A percentile compares a stretch with the other conserved stretches of the same genome.
Conservation (phyloP, 2,888 invertebrate genomes). For the Drosophila kambysellisi region DNA sequence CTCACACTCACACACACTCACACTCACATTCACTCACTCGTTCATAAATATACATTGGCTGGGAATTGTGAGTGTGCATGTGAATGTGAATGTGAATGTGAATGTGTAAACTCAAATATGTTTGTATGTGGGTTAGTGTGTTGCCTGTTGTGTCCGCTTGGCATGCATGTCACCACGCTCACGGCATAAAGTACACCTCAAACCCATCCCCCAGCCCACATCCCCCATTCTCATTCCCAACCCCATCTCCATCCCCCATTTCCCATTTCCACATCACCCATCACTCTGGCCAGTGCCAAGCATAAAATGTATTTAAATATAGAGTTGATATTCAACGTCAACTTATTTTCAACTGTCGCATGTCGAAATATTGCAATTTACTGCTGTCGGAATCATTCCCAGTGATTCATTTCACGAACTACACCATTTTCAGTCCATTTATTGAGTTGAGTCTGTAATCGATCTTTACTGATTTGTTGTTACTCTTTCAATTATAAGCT, state of each 20-base stretch:
- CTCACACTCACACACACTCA: not conserved
- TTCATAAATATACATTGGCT: slow-evolving; percentile 52
- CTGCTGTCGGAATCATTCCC: slow-evolving; percentile 17
- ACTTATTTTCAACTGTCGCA: slow-evolving; percentile 38
- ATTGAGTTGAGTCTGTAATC: not conserved
- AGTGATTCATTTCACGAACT: slow-evolving; percentile 4
- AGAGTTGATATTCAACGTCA: slow-evolving; percentile 35
- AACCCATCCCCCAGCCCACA: not conserved
- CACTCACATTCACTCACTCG: not conserved
- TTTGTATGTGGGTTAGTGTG: slow-evolving; percentile 57
- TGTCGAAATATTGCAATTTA: slow-evolving; percentile 44
- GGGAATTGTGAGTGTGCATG: slow-evolving; percentile 18
- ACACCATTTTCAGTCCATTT: not conserved
- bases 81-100: not conserved
- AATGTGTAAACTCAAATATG: slow-evolving; percentile 5
- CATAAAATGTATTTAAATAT: slow-evolving; percentile 20
- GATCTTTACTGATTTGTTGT: not conserved
- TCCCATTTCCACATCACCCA: not conserved
- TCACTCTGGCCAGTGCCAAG: not conserved
- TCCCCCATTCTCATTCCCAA: not conserved
- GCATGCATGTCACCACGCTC: slow-evolving; percentile 36
- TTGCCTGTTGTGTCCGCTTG: slow-evolving; percentile 19
- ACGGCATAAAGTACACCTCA: slow-evolving; percentile 10
- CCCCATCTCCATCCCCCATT: not conserved
- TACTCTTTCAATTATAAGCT: not conserved